Percentiles rank a stretch among this genome's conserved stretches.
phyloP scores from a whole-genome alignment of 2,113 vertebrate genomes.

The Oryctolagus cuniculus region DNA sequence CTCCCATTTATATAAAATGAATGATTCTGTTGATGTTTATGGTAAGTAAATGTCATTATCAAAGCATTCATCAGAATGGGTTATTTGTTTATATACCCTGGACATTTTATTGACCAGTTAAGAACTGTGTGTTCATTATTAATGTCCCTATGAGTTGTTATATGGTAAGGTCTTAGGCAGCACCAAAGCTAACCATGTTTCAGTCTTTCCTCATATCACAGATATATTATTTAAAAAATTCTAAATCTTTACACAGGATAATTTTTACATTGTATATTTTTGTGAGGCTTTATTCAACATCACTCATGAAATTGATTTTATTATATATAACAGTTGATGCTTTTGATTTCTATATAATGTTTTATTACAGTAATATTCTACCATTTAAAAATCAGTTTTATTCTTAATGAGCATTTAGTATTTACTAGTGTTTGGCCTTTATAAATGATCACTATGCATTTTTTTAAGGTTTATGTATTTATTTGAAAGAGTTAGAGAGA shows the following conservation, averaged over 20 bases:
- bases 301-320: background rate
- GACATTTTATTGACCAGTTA: background rate
- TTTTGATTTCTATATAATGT: background rate
- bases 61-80: background rate
- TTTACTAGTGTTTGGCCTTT: background rate
- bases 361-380: background rate
- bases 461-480: background rate
- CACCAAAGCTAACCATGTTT: background rate
- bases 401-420: background rate
- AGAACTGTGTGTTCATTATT: background rate
- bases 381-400: background rate
- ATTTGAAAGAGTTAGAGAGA: too few relatives aligned
- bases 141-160: background rate
- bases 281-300: background rate
- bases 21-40: slow-evolving; percentile 1
- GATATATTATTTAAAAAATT: background rate
- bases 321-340: background rate
- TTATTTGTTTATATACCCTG: background rate
- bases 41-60: background rate
- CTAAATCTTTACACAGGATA: background rate
- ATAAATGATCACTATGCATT: background rate
- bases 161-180: background rate
- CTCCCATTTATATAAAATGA: background rate
- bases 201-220: background rate
- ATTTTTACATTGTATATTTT: background rate